phyloP scores from a whole-genome alignment of 2,113 vertebrate genomes.

The Merops nubicus region DNA sequence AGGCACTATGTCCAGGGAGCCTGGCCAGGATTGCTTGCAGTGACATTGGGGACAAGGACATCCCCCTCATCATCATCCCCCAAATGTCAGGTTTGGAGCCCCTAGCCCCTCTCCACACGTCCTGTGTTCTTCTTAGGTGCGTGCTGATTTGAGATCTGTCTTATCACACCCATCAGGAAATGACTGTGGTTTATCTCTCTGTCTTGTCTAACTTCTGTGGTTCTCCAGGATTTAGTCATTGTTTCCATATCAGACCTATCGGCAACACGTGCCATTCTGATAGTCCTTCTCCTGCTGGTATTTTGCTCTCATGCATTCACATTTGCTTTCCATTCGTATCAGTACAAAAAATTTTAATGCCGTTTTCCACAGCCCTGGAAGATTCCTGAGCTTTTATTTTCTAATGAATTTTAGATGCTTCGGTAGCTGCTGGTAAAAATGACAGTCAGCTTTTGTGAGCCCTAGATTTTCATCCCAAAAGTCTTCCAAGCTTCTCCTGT shows the following conservation, averaged over 20 bases:
- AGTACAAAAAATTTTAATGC: not conserved
- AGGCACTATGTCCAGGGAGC: not conserved
- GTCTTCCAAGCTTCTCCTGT: not conserved
- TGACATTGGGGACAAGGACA: rapidly evolving
- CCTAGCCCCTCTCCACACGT: not conserved
- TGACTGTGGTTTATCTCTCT: not conserved
- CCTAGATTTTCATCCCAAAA: not conserved
- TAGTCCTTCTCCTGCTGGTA: not conserved
- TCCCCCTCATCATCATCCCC: too few species aligned
- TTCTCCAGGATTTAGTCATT: not conserved
- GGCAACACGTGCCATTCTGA: not conserved
- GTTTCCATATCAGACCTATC: not conserved
- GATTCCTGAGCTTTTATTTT: not conserved
- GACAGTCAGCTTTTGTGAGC: not conserved
- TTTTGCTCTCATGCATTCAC: not conserved
- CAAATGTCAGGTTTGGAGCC: not conserved
- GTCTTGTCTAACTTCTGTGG: not conserved
- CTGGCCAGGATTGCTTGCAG: not conserved
- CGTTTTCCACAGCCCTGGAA: not conserved
- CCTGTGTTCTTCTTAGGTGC: not conserved
- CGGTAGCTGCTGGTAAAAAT: not conserved
- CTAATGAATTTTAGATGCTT: not conserved
- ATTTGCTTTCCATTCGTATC: not conserved
- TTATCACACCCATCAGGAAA: not conserved
- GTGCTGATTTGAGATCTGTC: not conserved